A percentile compares a stretch with the other conserved stretches of the same genome.
phyloP scores from a whole-genome alignment of 2,888 invertebrate species.

The Phengaris alcon region DNA sequence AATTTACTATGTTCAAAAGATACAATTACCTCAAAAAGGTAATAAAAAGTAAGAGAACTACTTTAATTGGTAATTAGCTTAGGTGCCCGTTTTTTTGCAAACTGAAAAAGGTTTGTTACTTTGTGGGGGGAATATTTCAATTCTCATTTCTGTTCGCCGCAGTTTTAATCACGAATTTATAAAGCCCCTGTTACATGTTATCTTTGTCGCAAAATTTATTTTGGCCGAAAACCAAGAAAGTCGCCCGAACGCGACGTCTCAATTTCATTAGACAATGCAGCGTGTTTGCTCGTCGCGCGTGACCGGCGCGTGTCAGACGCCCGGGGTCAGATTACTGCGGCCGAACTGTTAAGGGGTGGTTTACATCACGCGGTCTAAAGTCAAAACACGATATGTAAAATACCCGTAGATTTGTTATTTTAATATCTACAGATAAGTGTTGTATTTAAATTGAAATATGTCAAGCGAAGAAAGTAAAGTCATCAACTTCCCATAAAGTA shows the following conservation, averaged over 20 bases:
- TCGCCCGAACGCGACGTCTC: constrained; percentile 44
- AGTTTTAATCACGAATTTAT: neutral
- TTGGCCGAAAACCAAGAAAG: constrained; percentile 3
- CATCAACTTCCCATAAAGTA: no score
- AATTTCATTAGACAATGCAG: constrained; percentile 58
- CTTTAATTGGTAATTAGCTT: no score
- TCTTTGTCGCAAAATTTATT: constrained; percentile 25
- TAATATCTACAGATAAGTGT: neutral
- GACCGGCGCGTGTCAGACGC: constrained; percentile 48
- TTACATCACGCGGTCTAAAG: constrained; percentile 24
- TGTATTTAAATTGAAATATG: no score
- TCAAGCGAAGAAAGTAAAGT: no score
- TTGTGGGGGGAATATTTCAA: neutral
- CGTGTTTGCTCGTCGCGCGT: constrained; percentile 56
- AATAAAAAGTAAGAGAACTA: no score
- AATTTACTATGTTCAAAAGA: no score
- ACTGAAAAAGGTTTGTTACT: no score
- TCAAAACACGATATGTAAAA: neutral
- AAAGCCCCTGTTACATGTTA: neutral
- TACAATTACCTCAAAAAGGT: no score
- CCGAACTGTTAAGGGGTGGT: constrained; percentile 31
- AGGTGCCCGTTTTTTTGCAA: no score
- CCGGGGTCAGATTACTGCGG: constrained; percentile 40
- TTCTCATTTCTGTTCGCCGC: neutral
- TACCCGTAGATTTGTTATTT: neutral